Percentiles rank a stretch among this genome's conserved stretches.
phyloP scores from a whole-genome alignment of 1,140 invertebrate genomes.

The Cydia fagiglandana region DNA sequence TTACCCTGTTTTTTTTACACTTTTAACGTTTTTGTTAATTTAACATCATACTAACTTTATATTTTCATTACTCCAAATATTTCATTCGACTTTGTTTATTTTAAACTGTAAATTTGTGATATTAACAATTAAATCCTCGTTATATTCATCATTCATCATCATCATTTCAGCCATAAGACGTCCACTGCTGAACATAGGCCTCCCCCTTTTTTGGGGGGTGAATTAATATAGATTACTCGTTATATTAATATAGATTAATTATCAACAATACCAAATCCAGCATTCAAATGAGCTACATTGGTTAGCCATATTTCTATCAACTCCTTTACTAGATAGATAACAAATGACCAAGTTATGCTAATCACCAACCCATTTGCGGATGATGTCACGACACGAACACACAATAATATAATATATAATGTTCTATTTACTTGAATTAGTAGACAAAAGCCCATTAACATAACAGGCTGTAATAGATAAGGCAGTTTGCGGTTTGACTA shows the following conservation, averaged over 20 bases:
- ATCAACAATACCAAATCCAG: not conserved
- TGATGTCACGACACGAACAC: slow-evolving; percentile 1
- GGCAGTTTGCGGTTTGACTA: slow-evolving; percentile 4
- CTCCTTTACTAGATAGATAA: not conserved
- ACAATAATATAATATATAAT: not conserved
- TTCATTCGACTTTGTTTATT: no score
- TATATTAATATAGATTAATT: no score
- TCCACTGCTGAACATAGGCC: no score
- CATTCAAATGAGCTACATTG: not conserved
- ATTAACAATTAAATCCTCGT: no score
- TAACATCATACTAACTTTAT: not conserved
- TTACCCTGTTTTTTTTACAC: not conserved
- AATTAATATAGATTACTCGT: no score
- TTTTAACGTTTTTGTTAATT: not conserved
- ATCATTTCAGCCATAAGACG: no score
- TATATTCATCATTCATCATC: no score
- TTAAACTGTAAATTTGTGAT: no score
- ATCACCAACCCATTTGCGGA: slow-evolving; percentile 1
- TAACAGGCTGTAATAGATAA: slow-evolving; percentile 1
- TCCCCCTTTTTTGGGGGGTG: no score
- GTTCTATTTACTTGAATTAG: slow-evolving; percentile 17
- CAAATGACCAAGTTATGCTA: slow-evolving; percentile 10
- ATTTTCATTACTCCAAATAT: no score
- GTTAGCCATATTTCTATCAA: not conserved
- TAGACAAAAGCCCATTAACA: slow-evolving; percentile 4